Evolutionary conservation across 2,113 vertebrate genomes (phyloP).

Genomic region (Synchiropus splendidus): DNA sequence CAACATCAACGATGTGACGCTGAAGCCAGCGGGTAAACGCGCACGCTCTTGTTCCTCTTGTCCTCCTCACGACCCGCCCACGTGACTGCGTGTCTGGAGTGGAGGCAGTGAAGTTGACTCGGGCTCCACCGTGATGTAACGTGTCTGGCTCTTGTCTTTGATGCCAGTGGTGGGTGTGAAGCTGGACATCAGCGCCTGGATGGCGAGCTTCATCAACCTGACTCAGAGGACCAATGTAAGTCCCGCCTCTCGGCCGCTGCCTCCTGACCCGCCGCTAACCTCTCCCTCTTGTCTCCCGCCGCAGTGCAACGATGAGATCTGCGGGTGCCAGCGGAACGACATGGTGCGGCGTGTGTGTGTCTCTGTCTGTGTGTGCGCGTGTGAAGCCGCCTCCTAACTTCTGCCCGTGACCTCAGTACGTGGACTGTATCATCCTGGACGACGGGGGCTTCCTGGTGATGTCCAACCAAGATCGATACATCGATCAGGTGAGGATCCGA

Average conservation of each 20-base stretch:
- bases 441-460: constrained; percentile 95
- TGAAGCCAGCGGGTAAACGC: constrained; percentile 86
- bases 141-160: constrained; percentile 46
- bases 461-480: constrained; percentile 83
- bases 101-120: constrained; percentile 54
- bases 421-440: constrained; percentile 91
- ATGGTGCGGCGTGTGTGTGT: constrained; percentile 57
- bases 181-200: constrained; percentile 79
- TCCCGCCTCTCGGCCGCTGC: neutral
- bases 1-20: constrained; percentile 65
- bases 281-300: constrained; percentile 27
- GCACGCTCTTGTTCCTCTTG: constrained; percentile 21
- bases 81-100: constrained; percentile 27
- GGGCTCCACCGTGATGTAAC: constrained; percentile 42
- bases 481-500: constrained; percentile 75
- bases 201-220: constrained; percentile 82
- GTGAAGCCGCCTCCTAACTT: neutral
- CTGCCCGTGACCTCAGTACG: constrained; percentile 64
- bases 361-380: neutral
- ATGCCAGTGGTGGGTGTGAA: constrained; percentile 88
- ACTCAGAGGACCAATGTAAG: constrained; percentile 80
- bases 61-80: constrained; percentile 22
- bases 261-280: neutral
- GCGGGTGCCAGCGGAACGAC: constrained; percentile 81
- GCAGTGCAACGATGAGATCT: constrained; percentile 86